Percentiles rank a stretch among this genome's conserved stretches.
These are phyloP conservation scores for Toxostoma redivivum DNA, from an alignment of 2,113 vertebrate genomes.

Conservation along the genomic window DNA sequence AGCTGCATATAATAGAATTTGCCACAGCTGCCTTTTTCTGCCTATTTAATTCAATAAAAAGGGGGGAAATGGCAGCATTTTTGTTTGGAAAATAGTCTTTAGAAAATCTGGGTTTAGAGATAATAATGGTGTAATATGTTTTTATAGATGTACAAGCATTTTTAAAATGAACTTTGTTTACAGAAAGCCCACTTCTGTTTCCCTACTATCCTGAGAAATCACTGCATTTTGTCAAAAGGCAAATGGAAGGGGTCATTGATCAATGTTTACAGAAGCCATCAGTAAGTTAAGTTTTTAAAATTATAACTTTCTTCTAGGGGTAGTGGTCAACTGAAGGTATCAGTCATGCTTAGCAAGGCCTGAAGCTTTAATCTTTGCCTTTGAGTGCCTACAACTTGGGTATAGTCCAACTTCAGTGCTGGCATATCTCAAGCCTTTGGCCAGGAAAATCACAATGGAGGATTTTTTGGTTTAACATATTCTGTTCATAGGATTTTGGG, in stretches of 20 bases:
- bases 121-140: not conserved
- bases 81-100: not conserved
- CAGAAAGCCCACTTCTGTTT: conserved; percentile 94
- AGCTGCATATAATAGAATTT: not conserved
- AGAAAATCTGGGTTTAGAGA: not conserved
- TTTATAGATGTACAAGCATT: not conserved
- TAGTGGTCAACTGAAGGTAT: not conserved
- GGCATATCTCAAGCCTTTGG: not conserved
- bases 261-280: conserved; percentile 92
- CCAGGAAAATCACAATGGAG: not conserved
- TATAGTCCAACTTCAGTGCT: not conserved
- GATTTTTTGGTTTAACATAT: not conserved
- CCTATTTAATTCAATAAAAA: not conserved
- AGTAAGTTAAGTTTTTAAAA: conserved; percentile 73
- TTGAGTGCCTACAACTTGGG: not conserved
- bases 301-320: not conserved
- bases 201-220: conserved; percentile 94
- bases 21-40: not conserved
- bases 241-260: conserved; percentile 91
- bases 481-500: not conserved
- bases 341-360: not conserved
- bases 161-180: not conserved
- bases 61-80: fast-evolving
- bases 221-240: conserved; percentile 92
- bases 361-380: not conserved